Percentiles rank a stretch among this genome's conserved stretches.
phyloP scores from a whole-genome alignment of 2,113 vertebrate species.

The Oryzias javanicus region DNA sequence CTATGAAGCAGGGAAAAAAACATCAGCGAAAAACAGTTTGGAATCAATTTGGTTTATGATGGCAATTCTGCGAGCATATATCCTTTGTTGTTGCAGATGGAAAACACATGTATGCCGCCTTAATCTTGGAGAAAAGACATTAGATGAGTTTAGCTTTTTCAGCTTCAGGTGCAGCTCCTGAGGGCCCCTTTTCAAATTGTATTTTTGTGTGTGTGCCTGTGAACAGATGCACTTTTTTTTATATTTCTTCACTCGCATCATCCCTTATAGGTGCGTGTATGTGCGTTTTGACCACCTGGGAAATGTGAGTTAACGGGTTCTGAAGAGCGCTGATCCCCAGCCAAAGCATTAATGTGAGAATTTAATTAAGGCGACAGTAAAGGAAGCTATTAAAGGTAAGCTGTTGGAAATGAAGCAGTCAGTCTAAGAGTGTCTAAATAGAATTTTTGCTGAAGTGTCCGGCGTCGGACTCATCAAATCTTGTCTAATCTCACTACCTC shows the following conservation, averaged over 20 bases:
- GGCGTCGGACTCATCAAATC: constrained; percentile 64
- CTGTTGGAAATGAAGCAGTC: constrained; percentile 73
- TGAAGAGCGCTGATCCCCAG: constrained; percentile 55
- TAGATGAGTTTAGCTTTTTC: constrained; percentile 19
- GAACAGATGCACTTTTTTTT: constrained; percentile 7
- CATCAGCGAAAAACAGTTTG: constrained; percentile 35
- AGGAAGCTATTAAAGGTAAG: constrained; percentile 74
- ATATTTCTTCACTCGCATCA: constrained; percentile 23
- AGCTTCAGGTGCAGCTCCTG: constrained; percentile 23
- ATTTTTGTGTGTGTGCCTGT: constrained; percentile 8
- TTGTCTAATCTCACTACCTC: constrained; percentile 60
- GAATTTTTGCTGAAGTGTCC: constrained; percentile 74
- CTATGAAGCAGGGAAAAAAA: constrained; percentile 10
- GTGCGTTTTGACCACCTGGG: constrained; percentile 54
- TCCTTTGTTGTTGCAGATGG: constrained; percentile 2
- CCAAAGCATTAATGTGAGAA: constrained; percentile 68
- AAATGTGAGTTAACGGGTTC: constrained; percentile 66
- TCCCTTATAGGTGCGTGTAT: constrained; percentile 22
- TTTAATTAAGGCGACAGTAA: constrained; percentile 77
- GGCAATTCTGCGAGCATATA: constrained; percentile 20
- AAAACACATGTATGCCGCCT: neutral
- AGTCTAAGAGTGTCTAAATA: constrained; percentile 69
- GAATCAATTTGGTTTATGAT: constrained; percentile 30
- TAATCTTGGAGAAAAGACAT: constrained; percentile 3
- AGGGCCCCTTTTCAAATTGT: constrained; percentile 13